Evolutionary conservation across 2,888 invertebrate species (phyloP).

Genomic region (Danaus chrysippus): DNA sequence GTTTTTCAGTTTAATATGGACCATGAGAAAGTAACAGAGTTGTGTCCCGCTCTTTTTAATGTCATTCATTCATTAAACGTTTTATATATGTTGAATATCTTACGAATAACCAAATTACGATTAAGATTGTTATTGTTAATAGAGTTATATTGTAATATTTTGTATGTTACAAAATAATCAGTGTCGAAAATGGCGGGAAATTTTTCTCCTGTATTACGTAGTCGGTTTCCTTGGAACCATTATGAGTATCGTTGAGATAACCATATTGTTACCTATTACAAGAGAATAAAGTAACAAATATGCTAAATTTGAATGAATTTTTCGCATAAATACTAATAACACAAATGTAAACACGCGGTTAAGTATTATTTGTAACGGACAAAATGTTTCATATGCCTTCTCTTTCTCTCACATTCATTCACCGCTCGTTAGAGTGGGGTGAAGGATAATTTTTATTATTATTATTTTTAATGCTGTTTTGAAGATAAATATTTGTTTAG

Average conservation of each 20-base stretch:
- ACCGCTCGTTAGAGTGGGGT: conserved; percentile 38
- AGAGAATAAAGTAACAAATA: background rate
- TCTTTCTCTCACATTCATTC: conserved; percentile 42
- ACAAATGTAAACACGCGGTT: conserved; percentile 26
- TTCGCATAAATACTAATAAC: conserved; percentile 15
- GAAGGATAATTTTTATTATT: conserved; percentile 37
- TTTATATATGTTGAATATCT: conserved; percentile 17
- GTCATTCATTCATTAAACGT: conserved; percentile 49
- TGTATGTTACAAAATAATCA: conserved; percentile 6
- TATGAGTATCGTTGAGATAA: conserved; percentile 14
- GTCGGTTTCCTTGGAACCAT: conserved; percentile 18
- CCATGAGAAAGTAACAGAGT: conserved; percentile 68
- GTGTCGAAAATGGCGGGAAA: conserved; percentile 62
- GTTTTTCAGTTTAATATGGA: conserved; percentile 36
- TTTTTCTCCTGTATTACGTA: conserved; percentile 32
- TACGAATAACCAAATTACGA: background rate
- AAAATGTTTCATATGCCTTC: conserved; percentile 43
- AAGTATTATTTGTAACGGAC: conserved; percentile 41
- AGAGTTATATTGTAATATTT: background rate
- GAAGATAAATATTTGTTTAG: conserved; percentile 17
- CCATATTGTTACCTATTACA: background rate
- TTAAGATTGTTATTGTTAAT: background rate
- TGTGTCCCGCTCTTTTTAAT: conserved; percentile 77
- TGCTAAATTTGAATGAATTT: background rate
- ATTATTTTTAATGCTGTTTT: conserved; percentile 41